Percentiles rank a stretch among this genome's conserved stretches.
Evolutionary conservation across 2,797 vertebrate species (phyloP).

Genomic region (Pseudotriccus pelzelni): DNA sequence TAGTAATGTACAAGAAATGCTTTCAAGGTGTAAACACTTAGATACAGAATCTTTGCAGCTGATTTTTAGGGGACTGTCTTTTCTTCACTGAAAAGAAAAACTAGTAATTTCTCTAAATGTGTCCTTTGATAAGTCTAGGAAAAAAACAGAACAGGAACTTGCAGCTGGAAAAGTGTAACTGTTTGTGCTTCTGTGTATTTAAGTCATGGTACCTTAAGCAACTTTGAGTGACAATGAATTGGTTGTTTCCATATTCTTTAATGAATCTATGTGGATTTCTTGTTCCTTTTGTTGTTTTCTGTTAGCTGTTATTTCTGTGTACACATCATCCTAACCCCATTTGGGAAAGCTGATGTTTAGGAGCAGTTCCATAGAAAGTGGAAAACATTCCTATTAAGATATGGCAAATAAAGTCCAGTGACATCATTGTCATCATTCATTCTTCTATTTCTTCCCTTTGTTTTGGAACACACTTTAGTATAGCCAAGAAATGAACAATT

Average conservation of each 20-base stretch:
- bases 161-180: neutral
- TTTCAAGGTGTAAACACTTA: neutral
- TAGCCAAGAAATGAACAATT: neutral
- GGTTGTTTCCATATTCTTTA: neutral
- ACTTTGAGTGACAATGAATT: neutral
- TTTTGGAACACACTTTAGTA: neutral
- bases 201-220: neutral
- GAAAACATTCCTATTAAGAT: accelerated
- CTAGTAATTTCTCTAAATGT: neutral
- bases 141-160: neutral
- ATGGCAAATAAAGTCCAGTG: neutral
- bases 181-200: neutral
- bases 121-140: neutral
- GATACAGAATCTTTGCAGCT: neutral
- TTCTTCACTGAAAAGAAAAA: neutral
- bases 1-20: neutral
- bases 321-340: neutral
- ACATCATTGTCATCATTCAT: accelerated
- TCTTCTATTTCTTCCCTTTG: neutral
- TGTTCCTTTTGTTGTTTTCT: neutral
- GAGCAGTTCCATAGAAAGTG: neutral
- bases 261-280: neutral
- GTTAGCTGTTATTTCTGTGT: neutral
- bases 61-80: neutral
- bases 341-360: neutral